Evolutionary conservation across 2,113 vertebrate species (phyloP).

Genomic region (Nannospalax galili): DNA sequence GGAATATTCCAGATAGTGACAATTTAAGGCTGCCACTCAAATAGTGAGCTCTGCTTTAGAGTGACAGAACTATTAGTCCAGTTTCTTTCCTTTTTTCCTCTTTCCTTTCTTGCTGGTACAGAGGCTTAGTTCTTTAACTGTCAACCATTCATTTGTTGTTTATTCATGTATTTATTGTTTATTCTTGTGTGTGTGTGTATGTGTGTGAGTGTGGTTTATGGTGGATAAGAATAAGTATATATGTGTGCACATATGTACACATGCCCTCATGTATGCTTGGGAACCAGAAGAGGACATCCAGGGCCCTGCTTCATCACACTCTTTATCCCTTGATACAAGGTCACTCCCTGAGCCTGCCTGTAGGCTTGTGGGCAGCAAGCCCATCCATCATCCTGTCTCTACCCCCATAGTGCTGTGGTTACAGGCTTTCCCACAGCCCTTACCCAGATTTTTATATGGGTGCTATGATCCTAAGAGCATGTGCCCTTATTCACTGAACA

Average conservation of each 20-base stretch:
- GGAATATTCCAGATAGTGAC: constrained; percentile 54
- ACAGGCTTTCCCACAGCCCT: too few relatives aligned
- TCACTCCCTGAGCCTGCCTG: not conserved
- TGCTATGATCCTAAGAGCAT: not conserved
- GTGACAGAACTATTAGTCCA: constrained; percentile 28
- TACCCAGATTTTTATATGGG: not conserved
- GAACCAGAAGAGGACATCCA: not conserved
- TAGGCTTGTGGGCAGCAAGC: not conserved
- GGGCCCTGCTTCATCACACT: not conserved
- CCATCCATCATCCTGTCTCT: not conserved
- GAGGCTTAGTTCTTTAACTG: not conserved
- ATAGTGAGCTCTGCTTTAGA: constrained; percentile 18
- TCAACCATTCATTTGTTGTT: not conserved
- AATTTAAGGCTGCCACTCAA: constrained; percentile 61
- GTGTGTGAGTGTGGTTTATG: not conserved
- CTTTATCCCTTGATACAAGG: not conserved
- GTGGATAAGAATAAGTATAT: too few relatives aligned
- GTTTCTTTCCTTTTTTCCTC: not conserved
- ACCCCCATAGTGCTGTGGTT: not conserved
- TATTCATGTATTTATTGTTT: not conserved
- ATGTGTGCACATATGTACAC: not conserved
- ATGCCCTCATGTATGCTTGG: not conserved
- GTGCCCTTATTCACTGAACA: not conserved
- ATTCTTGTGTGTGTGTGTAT: not conserved
- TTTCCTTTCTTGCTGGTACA: not conserved